Evolutionary conservation across 2,797 vertebrate genomes (phyloP).

Genomic region (Lateolabrax maculatus): DNA sequence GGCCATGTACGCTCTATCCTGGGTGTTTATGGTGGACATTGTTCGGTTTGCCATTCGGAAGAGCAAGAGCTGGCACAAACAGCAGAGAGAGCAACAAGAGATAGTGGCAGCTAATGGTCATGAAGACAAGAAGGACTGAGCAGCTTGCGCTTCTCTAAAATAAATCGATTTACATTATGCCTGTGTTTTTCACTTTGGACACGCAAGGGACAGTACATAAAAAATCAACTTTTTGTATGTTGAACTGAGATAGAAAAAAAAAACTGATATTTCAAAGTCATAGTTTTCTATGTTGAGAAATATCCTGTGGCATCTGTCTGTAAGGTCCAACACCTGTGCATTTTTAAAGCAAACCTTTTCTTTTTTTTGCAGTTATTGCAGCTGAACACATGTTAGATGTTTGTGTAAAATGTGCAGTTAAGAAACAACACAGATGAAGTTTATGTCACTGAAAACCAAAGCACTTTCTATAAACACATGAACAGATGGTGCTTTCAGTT

Average conservation of each 20-base stretch:
- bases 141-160: background rate
- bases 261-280: slow-evolving; percentile 30
- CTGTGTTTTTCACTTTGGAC: slow-evolving; percentile 30
- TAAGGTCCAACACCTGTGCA: slow-evolving; percentile 17
- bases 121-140: slow-evolving; percentile 78
- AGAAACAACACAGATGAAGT: slow-evolving; percentile 46
- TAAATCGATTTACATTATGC: slow-evolving; percentile 15
- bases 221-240: slow-evolving; percentile 44
- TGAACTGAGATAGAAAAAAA: slow-evolving; percentile 17
- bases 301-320: slow-evolving; percentile 16
- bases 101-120: slow-evolving; percentile 72
- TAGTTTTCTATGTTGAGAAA: slow-evolving; percentile 14
- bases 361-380: slow-evolving; percentile 21
- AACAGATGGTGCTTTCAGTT: slow-evolving; percentile 53
- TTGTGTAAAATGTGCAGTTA: slow-evolving; percentile 38
- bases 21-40: slow-evolving; percentile 96
- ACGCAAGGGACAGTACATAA: background rate
- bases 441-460: slow-evolving; percentile 65
- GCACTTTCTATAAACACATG: slow-evolving; percentile 52
- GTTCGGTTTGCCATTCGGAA: slow-evolving; percentile 90
- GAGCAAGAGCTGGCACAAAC: slow-evolving; percentile 86
- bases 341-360: slow-evolving; percentile 17
- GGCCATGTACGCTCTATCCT: slow-evolving; percentile 94
- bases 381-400: slow-evolving; percentile 23
- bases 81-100: slow-evolving; percentile 73